These are phyloP conservation scores for Drosophila cognata DNA, from an alignment of 2,888 invertebrate species.

Conservation along the genomic window DNA sequence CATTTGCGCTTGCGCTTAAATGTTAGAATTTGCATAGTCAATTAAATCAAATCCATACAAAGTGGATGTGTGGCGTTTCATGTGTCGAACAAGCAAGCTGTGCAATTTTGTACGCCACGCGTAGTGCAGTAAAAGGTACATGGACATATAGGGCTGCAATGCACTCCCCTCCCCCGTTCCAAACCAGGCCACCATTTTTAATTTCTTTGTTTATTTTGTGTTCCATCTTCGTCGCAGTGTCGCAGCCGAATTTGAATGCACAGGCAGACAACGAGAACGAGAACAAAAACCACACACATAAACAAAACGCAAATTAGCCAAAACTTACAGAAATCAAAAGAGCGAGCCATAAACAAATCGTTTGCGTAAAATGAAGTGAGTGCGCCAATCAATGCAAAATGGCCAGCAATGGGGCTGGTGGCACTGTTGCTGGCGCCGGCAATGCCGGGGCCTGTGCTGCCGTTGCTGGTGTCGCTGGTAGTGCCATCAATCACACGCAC, in stretches of 20 bases:
- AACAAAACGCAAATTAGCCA: conserved; percentile 26
- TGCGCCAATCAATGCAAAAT: conserved; percentile 31
- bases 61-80: conserved; percentile 11
- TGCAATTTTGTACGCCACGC: conserved; percentile 1
- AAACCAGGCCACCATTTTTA: conserved; percentile 79
- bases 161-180: conserved; percentile 46
- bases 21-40: conserved; percentile 56
- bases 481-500: conserved; percentile 74
- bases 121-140: conserved; percentile 31
- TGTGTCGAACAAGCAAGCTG: conserved; percentile 17
- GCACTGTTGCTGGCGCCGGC: conserved; percentile 24
- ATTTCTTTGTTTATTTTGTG: conserved; percentile 83
- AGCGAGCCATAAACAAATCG: conserved; percentile 20
- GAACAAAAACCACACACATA: conserved; percentile 15
- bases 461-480: conserved; percentile 28
- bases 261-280: conserved; percentile 41
- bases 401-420: conserved; percentile 60
- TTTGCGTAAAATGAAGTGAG: conserved; percentile 58
- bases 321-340: conserved; percentile 11
- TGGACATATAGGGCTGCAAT: conserved; percentile 29
- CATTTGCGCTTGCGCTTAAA: conserved; percentile 70
- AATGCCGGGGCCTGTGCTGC: conserved; percentile 26
- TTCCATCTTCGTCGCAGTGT: conserved; percentile 75
- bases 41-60: conserved; percentile 47
- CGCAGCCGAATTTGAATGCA: conserved; percentile 55